Base-by-base conservation (phyloP, 2,888 invertebrate genomes). In the Nowickia ferox region DNA sequence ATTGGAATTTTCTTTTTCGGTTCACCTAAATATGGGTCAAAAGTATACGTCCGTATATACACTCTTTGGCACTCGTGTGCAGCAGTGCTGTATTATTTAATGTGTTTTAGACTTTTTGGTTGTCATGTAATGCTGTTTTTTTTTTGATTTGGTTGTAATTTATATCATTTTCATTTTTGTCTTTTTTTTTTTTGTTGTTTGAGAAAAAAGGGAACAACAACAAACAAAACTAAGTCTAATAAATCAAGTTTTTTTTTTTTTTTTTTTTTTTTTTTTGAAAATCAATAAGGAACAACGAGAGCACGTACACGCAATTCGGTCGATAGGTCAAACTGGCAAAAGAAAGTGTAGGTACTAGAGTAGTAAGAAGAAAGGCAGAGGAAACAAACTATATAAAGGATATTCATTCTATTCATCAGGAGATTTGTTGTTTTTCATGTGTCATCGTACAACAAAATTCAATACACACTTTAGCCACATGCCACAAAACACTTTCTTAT, bases 311-410 rank as follows among this genome's bases (percentile, higher is more conserved):
- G 77, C 84, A 88, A 88, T 86, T 87, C 87, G 88, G 88, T 88
- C 88, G 87, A 88, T 88, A 87, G 88, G 88, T 88, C 88, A 88
- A 88, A 79, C 72, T 72, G 79, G 19, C 74, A 69, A 77, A 65
- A 38, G 42, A 40, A 66, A 17, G 55, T 55, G 65, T 17, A 63
- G 0, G 19, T 11, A 3, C 9, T 1, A 1, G 13, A 55, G 30
- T 8, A 30, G 6, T 0, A 30, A 15, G 57, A 30, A 57, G 13
- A 76, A n/a, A 11, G 10, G 8, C 5, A 19, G 38, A 48, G 38
- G 53, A 75, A 75, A 13, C 22, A 59, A 17, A 68, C 46, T 48
- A 13, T 13, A 53, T 2, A 61, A 75, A 75, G 74, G 61, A 75
- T 68, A 61, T 81, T 75, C 15, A 44, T 51, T 6, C 4, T 30